Evolutionary conservation across 2,797 vertebrate genomes (phyloP).

Genomic region (Scolopax bukidnonensis): DNA sequence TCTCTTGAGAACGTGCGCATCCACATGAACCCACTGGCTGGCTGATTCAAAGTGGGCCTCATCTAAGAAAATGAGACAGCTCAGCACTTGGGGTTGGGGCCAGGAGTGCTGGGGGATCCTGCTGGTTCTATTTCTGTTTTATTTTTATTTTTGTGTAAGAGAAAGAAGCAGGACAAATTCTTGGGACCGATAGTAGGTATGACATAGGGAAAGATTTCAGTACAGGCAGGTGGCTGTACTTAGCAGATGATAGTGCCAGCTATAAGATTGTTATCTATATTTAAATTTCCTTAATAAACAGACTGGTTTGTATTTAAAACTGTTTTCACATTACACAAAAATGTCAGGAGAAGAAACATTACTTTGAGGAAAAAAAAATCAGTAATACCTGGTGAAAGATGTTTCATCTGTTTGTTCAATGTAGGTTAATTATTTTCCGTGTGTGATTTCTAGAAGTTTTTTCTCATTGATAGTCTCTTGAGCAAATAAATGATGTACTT

Average conservation of each 20-base stretch:
- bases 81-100: not conserved
- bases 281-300: conserved; percentile 23
- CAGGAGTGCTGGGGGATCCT: not conserved
- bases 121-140: not conserved
- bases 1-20: not conserved
- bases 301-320: not conserved
- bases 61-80: not conserved
- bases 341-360: not conserved
- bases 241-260: not conserved
- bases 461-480: not conserved
- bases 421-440: not conserved
- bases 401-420: not conserved
- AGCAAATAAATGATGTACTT: not conserved
- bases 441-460: not conserved
- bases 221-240: not conserved
- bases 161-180: not conserved
- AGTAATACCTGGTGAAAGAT: not conserved
- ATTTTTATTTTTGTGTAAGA: not conserved
- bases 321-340: not conserved
- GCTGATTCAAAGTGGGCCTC: not conserved
- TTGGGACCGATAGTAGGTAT: not conserved
- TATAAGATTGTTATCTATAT: not conserved
- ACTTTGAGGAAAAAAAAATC: not conserved
- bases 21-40: not conserved
- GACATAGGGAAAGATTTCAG: not conserved